Percentiles rank a stretch among this genome's conserved stretches.
phyloP scores from a whole-genome alignment of 2,888 invertebrate genomes.

The Catonia carolina region DNA sequence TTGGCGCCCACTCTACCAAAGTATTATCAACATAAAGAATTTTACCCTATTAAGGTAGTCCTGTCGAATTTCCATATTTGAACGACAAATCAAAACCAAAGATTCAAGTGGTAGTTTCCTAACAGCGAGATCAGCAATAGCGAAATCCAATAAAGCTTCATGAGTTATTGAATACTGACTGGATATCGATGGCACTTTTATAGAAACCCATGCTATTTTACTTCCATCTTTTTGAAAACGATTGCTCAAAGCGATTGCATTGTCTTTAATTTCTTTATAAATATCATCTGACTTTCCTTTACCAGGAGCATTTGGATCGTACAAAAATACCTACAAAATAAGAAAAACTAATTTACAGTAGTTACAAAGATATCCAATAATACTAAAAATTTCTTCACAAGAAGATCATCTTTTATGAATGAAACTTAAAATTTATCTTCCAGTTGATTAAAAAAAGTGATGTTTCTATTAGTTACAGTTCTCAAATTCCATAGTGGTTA shows the following conservation, averaged over 20 bases:
- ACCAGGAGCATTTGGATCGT: conserved; percentile 54
- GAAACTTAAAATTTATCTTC: conserved; percentile 21
- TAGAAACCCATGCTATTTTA: conserved; percentile 62
- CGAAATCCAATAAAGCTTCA: conserved; percentile 44
- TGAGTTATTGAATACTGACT: conserved; percentile 29
- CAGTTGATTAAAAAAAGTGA: too few species aligned
- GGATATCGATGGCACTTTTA: conserved; percentile 48
- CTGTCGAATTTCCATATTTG: conserved; percentile 61
- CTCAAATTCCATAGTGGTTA: too few species aligned
- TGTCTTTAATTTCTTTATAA: conserved; percentile 56
- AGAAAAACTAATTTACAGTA: conserved; percentile 18
- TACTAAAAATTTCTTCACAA: too few species aligned
- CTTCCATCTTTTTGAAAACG: conserved; percentile 61
- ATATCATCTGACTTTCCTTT: conserved; percentile 54
- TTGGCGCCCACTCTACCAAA: too few species aligned
- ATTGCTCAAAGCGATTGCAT: conserved; percentile 55
- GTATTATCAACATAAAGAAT: too few species aligned
- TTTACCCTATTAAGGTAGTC: conserved; percentile 88
- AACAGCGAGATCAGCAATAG: conserved; percentile 59
- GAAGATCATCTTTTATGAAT: too few species aligned
- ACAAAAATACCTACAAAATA: conserved; percentile 53
- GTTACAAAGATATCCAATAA: too few species aligned
- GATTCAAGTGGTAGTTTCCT: conserved; percentile 66
- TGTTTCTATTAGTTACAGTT: too few species aligned
- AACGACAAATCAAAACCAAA: conserved; percentile 60